Conservation (phyloP, 2,797 vertebrate genomes). For the Buceros bicornis region DNA sequence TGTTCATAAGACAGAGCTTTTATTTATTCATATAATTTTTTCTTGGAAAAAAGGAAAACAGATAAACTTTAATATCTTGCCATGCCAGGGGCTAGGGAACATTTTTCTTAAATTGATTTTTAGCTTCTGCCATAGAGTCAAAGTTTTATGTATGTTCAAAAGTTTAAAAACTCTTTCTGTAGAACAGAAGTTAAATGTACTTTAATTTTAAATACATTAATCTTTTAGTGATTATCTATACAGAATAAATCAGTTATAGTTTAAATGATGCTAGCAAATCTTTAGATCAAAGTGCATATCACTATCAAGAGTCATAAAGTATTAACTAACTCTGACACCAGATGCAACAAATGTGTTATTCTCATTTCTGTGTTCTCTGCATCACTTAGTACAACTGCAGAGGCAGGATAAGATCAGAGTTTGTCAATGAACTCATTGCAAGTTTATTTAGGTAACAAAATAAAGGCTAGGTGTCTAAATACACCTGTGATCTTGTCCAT, state of each 20-base stretch:
- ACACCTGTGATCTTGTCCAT: neutral
- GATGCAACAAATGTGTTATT: neutral
- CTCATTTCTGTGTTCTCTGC: neutral
- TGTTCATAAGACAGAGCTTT: neutral
- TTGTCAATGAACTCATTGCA: rapidly evolving
- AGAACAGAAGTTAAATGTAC: neutral
- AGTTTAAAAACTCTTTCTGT: neutral
- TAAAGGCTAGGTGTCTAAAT: neutral
- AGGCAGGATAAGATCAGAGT: neutral
- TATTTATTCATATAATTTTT: neutral
- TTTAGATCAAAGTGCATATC: neutral
- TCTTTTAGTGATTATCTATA: neutral
- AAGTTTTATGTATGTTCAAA: neutral
- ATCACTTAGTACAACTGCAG: neutral
- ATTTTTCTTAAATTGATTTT: neutral
- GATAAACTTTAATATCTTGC: neutral
- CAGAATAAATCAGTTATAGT: neutral
- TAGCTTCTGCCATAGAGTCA: neutral
- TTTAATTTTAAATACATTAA: neutral
- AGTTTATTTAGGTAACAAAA: neutral
- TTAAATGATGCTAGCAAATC: neutral
- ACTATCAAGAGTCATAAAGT: neutral
- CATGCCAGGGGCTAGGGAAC: neutral
- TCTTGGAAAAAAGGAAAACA: neutral
- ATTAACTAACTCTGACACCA: neutral